Conservation (phyloP, 53 echinoderm and acorn worm genomes). For the Temnopleurus reevesii region DNA sequence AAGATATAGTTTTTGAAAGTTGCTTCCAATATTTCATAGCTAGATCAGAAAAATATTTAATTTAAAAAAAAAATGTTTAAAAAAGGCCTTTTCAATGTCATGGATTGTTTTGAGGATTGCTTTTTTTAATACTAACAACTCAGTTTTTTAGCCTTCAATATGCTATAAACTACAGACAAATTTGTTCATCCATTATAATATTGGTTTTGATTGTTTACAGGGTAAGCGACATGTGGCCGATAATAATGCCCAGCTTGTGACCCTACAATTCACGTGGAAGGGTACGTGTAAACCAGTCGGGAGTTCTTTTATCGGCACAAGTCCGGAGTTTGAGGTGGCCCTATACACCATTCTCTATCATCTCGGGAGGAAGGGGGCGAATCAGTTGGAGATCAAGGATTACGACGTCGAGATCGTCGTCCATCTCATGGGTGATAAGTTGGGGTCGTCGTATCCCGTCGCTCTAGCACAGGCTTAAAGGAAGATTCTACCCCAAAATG, state of each 20-base stretch:
- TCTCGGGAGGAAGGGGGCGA: constrained; percentile 65
- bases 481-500: too few species aligned
- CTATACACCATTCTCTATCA: constrained; percentile 88
- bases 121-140: too few species aligned
- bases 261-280: constrained; percentile 96
- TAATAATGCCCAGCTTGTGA: constrained; percentile 72
- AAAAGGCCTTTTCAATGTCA: too few species aligned
- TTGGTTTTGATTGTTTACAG: constrained; percentile 32
- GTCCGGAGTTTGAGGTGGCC: constrained; percentile 99
- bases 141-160: too few species aligned
- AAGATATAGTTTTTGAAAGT: too few species aligned
- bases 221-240: constrained; percentile 5
- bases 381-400: constrained; percentile 77
- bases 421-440: constrained; percentile 68
- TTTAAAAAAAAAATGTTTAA: too few species aligned
- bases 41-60: too few species aligned
- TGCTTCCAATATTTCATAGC: too few species aligned
- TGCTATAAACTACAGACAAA: too few species aligned
- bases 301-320: constrained; percentile 96
- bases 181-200: too few species aligned
- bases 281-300: constrained; percentile 84
- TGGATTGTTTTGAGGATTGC: too few species aligned
- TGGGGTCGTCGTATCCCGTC: constrained; percentile 61
- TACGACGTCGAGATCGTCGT: constrained; percentile 87
- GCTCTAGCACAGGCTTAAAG: constrained; percentile 36